Evolutionary conservation across 1,140 invertebrate species (phyloP), one percentile per base, ranked within the genome.

Genomic region (Aphelenchoides besseyi): DNA sequence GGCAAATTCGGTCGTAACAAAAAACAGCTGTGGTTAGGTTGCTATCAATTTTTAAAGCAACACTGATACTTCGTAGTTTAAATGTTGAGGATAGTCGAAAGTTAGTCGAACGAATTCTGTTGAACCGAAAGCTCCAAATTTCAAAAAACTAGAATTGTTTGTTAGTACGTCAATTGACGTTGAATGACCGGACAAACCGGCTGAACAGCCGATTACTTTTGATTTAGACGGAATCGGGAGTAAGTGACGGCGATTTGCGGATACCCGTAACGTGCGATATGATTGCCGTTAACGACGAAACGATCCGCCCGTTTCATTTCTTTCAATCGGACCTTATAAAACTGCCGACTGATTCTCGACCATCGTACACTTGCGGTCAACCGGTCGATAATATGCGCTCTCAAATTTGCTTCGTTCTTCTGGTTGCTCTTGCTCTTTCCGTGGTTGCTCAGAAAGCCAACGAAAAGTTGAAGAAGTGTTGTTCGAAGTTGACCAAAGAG

Each of bases 391-490:
- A 23, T 28, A 59, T 59, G 55, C 55, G 55, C 18, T 59, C 5
- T 23, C 55, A 59, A 59, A 5, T 59, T 33, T 8, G 5, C 55
- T 8, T 18, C 5, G 26, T 18, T 23, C 26, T 59, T 33, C 55
- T 59, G 26, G 5, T 59, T 33, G 5, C 55, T 5, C 5, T 18
- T 33, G 5, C 18, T 33, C 5, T 59, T 5, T 33, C 16, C 5
- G 55, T 18, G 5, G 16, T 18, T 23, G 75, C 69, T 23, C 32
- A 61, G 5, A 74, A 84, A 35, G 69, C 81, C 41, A 83, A 83
- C 57, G 77, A 75, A 37, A 83, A 83, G 74, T 74, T 83, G 37
- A 84, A 83, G 63, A 66, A 74, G 66, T 83, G 82, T 63, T 83
- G 82, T 71, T 32, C 69, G 9, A 77, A 79, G 35, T 55, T 83